Conservation (phyloP, 64 coral and sea anemone species). For the Pocillopora verrucosa region DNA sequence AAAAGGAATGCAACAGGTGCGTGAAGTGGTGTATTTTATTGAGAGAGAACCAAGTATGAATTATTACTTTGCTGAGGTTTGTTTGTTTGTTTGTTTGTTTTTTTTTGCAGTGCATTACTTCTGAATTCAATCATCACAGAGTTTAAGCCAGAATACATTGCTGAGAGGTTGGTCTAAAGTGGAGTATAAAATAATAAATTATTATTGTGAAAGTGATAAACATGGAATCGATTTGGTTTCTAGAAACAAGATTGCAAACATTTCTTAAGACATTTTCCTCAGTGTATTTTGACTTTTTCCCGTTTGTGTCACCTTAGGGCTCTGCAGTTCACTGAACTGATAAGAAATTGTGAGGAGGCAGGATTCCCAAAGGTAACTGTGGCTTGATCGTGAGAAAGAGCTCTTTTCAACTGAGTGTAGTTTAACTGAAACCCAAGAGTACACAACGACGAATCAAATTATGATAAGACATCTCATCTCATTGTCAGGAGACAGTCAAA, state of each 20-base stretch:
- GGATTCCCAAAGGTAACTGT: constrained; percentile 92
- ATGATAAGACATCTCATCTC: no score
- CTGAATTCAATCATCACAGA: constrained; percentile 93
- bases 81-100: neutral
- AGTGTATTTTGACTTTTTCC: no score
- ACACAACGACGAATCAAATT: no score
- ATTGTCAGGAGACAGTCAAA: no score
- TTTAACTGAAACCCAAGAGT: no score
- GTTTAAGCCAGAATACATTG: constrained; percentile 88
- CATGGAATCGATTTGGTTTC: no score
- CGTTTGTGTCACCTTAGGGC: constrained; percentile 50
- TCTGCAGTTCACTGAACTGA: constrained; percentile 86
- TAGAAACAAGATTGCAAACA: no score
- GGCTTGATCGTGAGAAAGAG: neutral
- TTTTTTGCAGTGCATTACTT: constrained; percentile 75
- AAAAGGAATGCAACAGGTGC: constrained; percentile 95
- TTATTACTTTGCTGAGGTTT: neutral
- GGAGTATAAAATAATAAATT: no score
- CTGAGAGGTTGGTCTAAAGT: constrained; percentile 51
- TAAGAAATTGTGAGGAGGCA: constrained; percentile 92
- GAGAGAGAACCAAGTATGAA: neutral
- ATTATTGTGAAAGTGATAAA: no score
- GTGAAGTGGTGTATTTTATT: neutral
- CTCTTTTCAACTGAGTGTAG: neutral
- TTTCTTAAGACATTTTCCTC: no score